phyloP scores from a whole-genome alignment of 2,797 vertebrate genomes.

The Selene dorsalis region DNA sequence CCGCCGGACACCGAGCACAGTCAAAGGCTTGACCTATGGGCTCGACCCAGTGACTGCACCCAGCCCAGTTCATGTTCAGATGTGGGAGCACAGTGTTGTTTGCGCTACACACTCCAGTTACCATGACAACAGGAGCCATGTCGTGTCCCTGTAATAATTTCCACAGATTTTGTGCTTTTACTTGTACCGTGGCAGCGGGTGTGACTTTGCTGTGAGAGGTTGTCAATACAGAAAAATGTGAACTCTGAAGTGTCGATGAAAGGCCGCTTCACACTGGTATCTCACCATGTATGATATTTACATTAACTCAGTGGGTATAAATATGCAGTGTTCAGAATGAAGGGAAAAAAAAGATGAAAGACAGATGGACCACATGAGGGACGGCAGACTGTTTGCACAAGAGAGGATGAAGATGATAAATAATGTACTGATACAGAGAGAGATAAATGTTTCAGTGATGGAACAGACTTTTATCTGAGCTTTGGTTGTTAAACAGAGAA shows the following conservation, averaged over 20 bases:
- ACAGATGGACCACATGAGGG: background rate
- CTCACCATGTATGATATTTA: background rate
- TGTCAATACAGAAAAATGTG: background rate
- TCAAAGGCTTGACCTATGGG: background rate
- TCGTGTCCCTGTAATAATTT: background rate
- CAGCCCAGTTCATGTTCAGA: constrained; percentile 8
- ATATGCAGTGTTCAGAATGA: background rate
- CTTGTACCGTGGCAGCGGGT: background rate
- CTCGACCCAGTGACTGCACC: constrained; percentile 13
- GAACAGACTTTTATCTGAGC: background rate
- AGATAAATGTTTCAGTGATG: too few relatives aligned
- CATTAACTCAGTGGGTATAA: background rate
- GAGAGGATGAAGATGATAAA: background rate
- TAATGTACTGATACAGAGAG: background rate
- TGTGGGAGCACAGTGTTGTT: background rate
- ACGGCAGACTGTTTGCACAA: background rate
- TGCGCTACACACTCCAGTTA: background rate
- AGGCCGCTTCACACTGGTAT: background rate
- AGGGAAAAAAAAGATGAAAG: background rate
- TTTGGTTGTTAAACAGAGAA: background rate
- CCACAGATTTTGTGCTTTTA: background rate
- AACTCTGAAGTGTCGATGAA: background rate
- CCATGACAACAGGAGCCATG: constrained; percentile 3
- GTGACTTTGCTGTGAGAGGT: background rate
- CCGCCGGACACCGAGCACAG: background rate